Conservation (phyloP, 2,113 vertebrate species). For the Myotis lucifugus region DNA sequence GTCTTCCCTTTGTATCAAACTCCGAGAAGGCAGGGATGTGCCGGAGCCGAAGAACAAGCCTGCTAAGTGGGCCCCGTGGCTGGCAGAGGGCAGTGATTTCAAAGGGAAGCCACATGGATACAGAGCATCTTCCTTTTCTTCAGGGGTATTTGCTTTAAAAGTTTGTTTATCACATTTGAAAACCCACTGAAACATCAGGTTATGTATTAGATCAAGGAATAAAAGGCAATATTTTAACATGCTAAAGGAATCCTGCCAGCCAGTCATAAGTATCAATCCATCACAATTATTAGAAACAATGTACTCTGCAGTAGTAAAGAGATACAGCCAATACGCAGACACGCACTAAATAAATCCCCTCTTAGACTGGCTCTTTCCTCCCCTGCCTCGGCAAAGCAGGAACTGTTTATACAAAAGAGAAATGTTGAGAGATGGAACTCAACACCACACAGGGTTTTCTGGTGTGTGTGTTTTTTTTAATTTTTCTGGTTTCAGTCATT, state of each 20-base stretch:
- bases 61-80: background rate
- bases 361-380: background rate
- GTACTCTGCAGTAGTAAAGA: conserved; percentile 56
- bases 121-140: conserved; percentile 51
- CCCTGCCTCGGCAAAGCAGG: background rate
- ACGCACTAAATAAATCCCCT: conserved; percentile 59
- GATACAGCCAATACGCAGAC: conserved; percentile 60
- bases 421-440: background rate
- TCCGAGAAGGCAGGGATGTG: background rate
- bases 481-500: conserved; percentile 10
- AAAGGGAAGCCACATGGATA: background rate
- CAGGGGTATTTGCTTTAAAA: conserved; percentile 57
- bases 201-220: conserved; percentile 70
- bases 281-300: conserved; percentile 75
- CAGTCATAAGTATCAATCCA: conserved; percentile 66
- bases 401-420: conserved; percentile 43
- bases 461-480: background rate
- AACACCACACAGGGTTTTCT: background rate
- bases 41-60: background rate
- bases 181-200: conserved; percentile 32
- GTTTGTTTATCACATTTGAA: conserved; percentile 70
- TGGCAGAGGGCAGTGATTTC: conserved; percentile 7
- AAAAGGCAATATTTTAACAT: conserved; percentile 63
- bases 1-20: background rate
- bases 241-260: conserved; percentile 69